A percentile compares a stretch with the other conserved stretches of the same genome.
These are phyloP conservation scores for Platichthys flesus DNA, from an alignment of 2,113 vertebrate species.

Conservation along the genomic window DNA sequence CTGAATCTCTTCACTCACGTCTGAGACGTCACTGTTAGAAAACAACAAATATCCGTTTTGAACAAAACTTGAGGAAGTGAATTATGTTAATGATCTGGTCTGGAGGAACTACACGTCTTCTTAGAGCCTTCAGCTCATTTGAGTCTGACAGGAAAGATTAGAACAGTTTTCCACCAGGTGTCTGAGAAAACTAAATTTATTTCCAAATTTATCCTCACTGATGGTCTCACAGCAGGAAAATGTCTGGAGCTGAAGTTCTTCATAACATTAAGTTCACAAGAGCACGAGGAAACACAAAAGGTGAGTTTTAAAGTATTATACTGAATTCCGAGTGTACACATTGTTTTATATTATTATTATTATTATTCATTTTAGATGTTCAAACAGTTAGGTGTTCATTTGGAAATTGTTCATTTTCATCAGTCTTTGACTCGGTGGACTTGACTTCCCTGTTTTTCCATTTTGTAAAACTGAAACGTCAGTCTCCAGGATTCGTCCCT, in stretches of 20 bases:
- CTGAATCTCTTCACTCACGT: no score
- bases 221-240: constrained; percentile 1
- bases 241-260: constrained; percentile 35
- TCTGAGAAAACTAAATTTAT: no score
- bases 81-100: background rate
- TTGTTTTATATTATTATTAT: background rate
- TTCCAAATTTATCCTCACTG: no score
- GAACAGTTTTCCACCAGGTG: no score
- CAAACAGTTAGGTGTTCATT: background rate
- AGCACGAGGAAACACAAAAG: rapidly evolving
- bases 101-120: background rate
- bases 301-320: constrained; percentile 36
- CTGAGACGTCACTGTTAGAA: background rate
- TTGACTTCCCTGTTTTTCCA: background rate
- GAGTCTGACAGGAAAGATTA: no score
- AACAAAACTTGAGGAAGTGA: background rate
- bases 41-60: background rate
- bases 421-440: background rate
- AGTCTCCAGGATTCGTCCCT: no score
- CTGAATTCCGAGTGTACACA: background rate
- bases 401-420: no score
- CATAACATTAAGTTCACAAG: constrained; percentile 54
- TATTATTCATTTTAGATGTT: background rate
- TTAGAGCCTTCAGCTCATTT: no score
- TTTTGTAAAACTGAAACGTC: background rate